A percentile compares a stretch with the other conserved stretches of the same genome.
Conservation (phyloP, 2,113 vertebrate species). For the Bos indicus region DNA sequence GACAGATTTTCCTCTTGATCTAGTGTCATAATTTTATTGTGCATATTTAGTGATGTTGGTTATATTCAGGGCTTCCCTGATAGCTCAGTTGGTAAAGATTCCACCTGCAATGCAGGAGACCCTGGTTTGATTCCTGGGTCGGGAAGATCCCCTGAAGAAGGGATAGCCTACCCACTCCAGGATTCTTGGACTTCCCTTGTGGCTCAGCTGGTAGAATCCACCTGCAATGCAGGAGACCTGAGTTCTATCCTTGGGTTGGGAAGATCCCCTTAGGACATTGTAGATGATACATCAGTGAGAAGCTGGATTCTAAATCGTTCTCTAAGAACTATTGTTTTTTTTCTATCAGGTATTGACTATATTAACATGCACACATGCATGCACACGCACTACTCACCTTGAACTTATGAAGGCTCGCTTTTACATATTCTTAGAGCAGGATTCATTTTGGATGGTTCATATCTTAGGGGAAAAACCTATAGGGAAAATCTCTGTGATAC, state of each 20-base stretch:
- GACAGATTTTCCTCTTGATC: background rate
- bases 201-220: background rate
- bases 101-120: background rate
- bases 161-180: background rate
- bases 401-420: background rate
- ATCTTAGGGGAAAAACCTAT: background rate
- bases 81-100: background rate
- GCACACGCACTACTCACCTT: background rate
- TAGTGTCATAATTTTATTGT: background rate
- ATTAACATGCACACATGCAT: background rate
- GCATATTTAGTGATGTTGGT: background rate
- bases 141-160: fast-evolving
- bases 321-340: background rate
- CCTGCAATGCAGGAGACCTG: background rate
- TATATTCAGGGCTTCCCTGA: background rate
- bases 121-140: background rate
- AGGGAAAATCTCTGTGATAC: background rate
- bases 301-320: background rate
- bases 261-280: background rate
- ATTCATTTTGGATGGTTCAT: background rate
- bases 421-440: background rate
- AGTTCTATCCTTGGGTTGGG: background rate
- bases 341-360: background rate
- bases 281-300: background rate
- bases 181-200: background rate